Conservation (phyloP, 2,113 vertebrate species). For the Cryptoleucopteryx plumbea region DNA sequence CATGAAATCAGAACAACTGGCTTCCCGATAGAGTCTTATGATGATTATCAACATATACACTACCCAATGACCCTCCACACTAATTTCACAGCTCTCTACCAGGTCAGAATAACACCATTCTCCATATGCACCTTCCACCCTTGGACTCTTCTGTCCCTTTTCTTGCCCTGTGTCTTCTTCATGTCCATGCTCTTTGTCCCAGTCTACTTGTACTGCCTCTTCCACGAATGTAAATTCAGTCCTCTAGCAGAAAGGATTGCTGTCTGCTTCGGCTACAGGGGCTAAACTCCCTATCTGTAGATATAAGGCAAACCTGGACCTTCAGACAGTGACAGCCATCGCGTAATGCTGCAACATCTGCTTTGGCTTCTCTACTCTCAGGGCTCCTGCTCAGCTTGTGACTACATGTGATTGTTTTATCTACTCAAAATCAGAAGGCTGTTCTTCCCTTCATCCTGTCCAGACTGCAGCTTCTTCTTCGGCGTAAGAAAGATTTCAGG, state of each 20-base stretch:
- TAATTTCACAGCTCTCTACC: not conserved
- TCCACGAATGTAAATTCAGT: not conserved
- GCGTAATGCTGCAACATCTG: not conserved
- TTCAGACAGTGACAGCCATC: rapidly evolving
- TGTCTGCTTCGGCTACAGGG: not conserved
- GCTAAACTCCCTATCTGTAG: not conserved
- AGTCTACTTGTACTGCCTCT: not conserved
- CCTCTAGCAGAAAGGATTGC: not conserved
- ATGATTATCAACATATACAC: not conserved
- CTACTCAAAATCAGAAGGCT: not conserved
- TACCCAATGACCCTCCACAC: not conserved
- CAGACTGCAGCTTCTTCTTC: not conserved
- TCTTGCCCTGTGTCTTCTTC: not conserved
- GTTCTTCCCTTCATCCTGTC: not conserved
- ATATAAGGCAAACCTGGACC: not conserved
- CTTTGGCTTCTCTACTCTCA: not conserved
- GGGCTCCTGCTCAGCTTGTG: not conserved
- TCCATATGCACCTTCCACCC: not conserved
- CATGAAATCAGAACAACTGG: not conserved
- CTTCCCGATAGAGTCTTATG: not conserved
- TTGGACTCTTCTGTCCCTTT: not conserved
- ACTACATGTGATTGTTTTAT: not conserved
- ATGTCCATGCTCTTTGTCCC: not conserved
- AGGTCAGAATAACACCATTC: not conserved
- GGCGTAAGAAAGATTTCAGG: not conserved